phyloP scores from a whole-genome alignment of 2,797 vertebrate genomes.

The Chrysocyon brachyurus region DNA sequence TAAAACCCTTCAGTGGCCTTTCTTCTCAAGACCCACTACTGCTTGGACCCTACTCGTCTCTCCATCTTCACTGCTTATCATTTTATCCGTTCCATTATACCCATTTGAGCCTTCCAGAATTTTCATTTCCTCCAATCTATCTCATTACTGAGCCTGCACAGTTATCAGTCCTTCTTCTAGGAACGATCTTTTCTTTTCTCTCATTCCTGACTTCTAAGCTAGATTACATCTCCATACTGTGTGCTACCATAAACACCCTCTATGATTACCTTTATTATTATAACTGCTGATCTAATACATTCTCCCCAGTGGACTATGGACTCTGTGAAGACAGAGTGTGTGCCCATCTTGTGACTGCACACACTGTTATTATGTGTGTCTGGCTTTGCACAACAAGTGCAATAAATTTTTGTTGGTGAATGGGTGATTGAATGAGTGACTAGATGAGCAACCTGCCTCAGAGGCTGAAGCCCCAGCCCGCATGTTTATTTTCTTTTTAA shows the following conservation, averaged over 20 bases:
- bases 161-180: background rate
- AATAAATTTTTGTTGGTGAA: background rate
- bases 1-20: background rate
- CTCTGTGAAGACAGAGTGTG: background rate
- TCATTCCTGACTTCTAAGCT: background rate
- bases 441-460: background rate
- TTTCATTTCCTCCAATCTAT: background rate
- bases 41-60: background rate
- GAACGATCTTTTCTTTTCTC: background rate
- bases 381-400: background rate
- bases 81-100: background rate
- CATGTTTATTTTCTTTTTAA: slow-evolving; percentile 35
- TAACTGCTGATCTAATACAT: background rate
- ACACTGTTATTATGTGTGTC: background rate
- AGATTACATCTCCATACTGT: background rate
- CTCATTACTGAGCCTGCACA: background rate
- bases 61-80: background rate
- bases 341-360: background rate
- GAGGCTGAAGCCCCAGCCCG: background rate
- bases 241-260: background rate
- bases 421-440: background rate
- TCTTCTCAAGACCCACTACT: background rate
- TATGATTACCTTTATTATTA: background rate
- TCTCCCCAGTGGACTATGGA: background rate
- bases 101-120: background rate